Conservation (phyloP, 2,888 invertebrate genomes). For the Tromatobia lineatoria region DNA sequence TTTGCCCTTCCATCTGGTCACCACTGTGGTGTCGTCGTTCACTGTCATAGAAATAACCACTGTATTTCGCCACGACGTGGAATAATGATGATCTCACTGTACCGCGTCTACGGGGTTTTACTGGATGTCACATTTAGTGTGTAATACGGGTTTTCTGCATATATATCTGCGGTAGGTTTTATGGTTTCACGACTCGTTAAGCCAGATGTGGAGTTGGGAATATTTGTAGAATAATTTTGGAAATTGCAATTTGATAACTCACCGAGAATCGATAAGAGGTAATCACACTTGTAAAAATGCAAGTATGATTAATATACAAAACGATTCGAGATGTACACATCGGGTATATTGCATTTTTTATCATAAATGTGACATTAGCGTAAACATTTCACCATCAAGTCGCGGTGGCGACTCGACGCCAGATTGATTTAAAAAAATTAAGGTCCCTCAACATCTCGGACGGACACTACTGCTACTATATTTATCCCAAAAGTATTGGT, state of each 20-base stretch:
- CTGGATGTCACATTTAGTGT: neutral
- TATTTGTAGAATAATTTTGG: neutral
- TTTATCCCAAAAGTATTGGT: too few relatives aligned
- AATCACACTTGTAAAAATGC: too few relatives aligned
- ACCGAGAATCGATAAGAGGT: too few relatives aligned
- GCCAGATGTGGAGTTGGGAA: neutral
- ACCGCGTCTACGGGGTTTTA: neutral
- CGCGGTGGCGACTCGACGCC: too few relatives aligned
- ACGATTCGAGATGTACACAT: too few relatives aligned
- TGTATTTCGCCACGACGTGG: neutral
- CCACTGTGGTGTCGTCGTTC: constrained; percentile 31
- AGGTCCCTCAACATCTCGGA: too few relatives aligned
- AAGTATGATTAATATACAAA: too few relatives aligned
- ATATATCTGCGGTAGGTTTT: neutral
- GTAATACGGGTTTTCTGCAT: neutral
- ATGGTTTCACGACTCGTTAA: neutral
- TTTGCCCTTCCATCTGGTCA: constrained; percentile 25
- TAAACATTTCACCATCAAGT: too few relatives aligned
- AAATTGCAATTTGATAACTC: neutral
- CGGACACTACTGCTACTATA: too few relatives aligned
- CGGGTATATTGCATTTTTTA: too few relatives aligned
- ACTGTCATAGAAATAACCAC: constrained; percentile 40
- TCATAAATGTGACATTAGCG: too few relatives aligned
- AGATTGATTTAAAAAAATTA: too few relatives aligned
- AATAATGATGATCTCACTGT: constrained; percentile 14